Percentiles rank a stretch among this genome's conserved stretches.
These are phyloP conservation scores for Thunnus maccoyii DNA, from an alignment of 2,113 vertebrate species.

Conservation along the genomic window DNA sequence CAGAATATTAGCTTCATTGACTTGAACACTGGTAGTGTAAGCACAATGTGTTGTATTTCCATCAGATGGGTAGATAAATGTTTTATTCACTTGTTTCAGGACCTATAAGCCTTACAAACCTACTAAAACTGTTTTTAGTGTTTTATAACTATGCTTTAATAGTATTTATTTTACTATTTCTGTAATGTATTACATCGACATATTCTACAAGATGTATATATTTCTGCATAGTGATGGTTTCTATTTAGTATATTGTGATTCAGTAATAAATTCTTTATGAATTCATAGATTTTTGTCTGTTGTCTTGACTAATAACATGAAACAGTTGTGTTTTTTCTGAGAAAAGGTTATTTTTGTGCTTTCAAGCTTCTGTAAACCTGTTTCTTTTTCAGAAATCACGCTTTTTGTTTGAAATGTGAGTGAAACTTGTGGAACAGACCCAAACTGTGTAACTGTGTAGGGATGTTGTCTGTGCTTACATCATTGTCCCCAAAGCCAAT, in stretches of 20 bases:
- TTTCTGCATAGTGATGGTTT: slow-evolving; percentile 57
- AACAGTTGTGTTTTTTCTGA: neutral
- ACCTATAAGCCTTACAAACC: slow-evolving; percentile 56
- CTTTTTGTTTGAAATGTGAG: neutral
- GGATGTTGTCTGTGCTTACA: slow-evolving; percentile 12
- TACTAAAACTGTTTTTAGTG: slow-evolving; percentile 25
- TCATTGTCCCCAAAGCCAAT: slow-evolving; percentile 28
- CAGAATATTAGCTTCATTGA: slow-evolving; percentile 12
- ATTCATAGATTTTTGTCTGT: slow-evolving; percentile 24
- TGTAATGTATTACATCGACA: slow-evolving; percentile 48
- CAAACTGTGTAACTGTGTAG: slow-evolving; percentile 20
- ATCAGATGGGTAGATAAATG: slow-evolving; percentile 19
- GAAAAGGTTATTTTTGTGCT: neutral
- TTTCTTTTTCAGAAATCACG: neutral
- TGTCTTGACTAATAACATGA: neutral
- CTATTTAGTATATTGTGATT: slow-evolving; percentile 62
- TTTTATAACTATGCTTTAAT: slow-evolving; percentile 57
- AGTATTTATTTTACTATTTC: slow-evolving; percentile 60
- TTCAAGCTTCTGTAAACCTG: neutral
- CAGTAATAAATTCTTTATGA: slow-evolving; percentile 63
- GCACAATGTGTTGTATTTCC: slow-evolving; percentile 43
- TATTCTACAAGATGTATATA: slow-evolving; percentile 51
- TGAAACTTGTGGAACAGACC: slow-evolving; percentile 29
- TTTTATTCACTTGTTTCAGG: slow-evolving; percentile 33
- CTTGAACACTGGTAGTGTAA: slow-evolving; percentile 38